These are phyloP conservation scores for Cryptotermes secundus DNA, from an alignment of 1,140 invertebrate species.

Conservation along the genomic window DNA sequence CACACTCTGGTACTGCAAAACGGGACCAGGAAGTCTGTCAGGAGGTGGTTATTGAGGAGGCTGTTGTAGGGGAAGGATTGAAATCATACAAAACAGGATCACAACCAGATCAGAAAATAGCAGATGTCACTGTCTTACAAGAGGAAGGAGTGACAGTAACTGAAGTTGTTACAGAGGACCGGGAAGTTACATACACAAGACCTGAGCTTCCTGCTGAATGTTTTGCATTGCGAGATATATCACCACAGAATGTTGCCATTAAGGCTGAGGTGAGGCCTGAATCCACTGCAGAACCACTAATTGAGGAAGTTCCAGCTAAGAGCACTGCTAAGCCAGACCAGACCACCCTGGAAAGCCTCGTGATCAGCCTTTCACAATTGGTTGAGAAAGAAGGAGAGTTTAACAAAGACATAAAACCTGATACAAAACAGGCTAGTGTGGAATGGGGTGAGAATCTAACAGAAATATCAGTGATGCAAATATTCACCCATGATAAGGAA, in stretches of 20 bases:
- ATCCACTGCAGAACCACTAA: constrained; percentile 50
- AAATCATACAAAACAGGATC: constrained; percentile 41
- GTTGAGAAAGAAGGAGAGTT: constrained; percentile 59
- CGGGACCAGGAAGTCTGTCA: constrained; percentile 50
- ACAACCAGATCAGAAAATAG: constrained; percentile 49
- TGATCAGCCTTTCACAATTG: constrained; percentile 52
- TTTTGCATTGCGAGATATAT: constrained; percentile 51
- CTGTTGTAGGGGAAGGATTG: constrained; percentile 52
- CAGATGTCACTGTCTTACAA: constrained; percentile 51
- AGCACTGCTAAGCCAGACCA: constrained; percentile 51
- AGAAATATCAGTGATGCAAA: constrained; percentile 53
- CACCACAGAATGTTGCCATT: constrained; percentile 52
- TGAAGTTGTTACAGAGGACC: constrained; percentile 52
- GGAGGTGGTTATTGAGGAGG: constrained; percentile 56
- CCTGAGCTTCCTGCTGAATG: constrained; percentile 42
- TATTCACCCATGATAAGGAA: constrained; percentile 57
- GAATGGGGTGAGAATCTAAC: constrained; percentile 51
- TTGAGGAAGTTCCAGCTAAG: constrained; percentile 44
- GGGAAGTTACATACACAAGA: constrained; percentile 47
- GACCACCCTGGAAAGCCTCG: constrained; percentile 52
- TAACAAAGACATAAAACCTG: constrained; percentile 48
- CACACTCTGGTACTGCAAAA: constrained; percentile 49
- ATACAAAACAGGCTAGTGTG: constrained; percentile 51
- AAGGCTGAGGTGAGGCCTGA: constrained; percentile 54
- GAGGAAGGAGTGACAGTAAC: constrained; percentile 55